Conservation (phyloP, 2,888 invertebrate species). For the Myopa testacea region DNA sequence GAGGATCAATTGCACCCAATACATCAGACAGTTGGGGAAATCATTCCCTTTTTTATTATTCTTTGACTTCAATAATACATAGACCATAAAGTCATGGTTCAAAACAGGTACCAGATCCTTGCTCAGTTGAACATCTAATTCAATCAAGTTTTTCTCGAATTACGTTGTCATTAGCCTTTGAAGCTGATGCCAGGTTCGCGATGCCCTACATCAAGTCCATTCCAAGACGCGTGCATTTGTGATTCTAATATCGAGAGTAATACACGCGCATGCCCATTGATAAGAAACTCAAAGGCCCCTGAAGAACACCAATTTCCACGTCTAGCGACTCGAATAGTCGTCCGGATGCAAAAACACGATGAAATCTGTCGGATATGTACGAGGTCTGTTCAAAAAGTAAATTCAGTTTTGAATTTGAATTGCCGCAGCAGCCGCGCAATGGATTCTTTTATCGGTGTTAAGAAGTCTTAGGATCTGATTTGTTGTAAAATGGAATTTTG, state of each 20-base stretch:
- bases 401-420: no score
- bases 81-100: conserved; percentile 95
- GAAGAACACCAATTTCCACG: no score
- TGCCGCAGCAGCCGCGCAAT: no score
- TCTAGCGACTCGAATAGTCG: no score
- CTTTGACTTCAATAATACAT: conserved; percentile 89
- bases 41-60: conserved; percentile 79
- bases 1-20: conserved; percentile 82
- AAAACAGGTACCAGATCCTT: conserved; percentile 95
- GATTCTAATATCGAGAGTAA: conserved; percentile 88
- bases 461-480: no score
- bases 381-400: no score
- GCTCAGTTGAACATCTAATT: conserved; percentile 98
- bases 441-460: no score
- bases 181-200: conserved; percentile 94
- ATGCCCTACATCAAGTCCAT: conserved; percentile 94
- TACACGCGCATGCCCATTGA: conserved; percentile 83
- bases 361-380: no score
- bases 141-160: conserved; percentile 98
- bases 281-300: conserved; percentile 62
- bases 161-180: conserved; percentile 76
- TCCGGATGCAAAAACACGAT: no score
- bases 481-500: no score
- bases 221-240: no score
- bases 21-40: conserved; percentile 89